Conservation (phyloP, 2,797 vertebrate genomes). For the Heterohyrax brucei region DNA sequence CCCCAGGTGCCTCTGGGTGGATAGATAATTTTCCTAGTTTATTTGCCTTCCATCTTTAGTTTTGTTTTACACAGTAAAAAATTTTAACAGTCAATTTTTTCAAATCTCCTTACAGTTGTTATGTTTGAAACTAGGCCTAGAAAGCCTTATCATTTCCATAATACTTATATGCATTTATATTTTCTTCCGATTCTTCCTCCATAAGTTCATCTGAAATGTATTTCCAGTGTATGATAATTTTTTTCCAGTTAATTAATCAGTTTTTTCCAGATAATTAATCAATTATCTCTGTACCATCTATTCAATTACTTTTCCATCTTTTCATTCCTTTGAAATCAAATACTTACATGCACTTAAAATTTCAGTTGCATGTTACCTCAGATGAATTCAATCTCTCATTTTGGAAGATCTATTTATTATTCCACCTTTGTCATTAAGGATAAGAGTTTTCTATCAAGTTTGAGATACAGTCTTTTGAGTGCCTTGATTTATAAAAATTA, state of each 20-base stretch:
- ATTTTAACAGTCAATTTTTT: conserved; percentile 29
- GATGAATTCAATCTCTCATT: not conserved
- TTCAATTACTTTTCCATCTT: conserved; percentile 46
- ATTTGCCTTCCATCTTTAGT: not conserved
- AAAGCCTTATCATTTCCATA: not conserved
- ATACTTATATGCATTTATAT: not conserved
- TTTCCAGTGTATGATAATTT: conserved; percentile 29
- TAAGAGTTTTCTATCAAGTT: conserved; percentile 31
- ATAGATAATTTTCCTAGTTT: not conserved
- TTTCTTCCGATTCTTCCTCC: conserved; percentile 1
- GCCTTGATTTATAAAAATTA: not conserved
- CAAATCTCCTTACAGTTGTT: conserved; percentile 4
- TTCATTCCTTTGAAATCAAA: conserved; percentile 20
- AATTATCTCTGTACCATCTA: not conserved
- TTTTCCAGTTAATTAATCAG: too few relatives aligned
- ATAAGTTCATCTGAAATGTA: conserved; percentile 34
- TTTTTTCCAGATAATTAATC: not conserved
- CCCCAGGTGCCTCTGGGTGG: too few relatives aligned
- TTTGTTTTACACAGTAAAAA: conserved; percentile 11
- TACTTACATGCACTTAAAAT: not conserved
- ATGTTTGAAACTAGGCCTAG: conserved; percentile 44
- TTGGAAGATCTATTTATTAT: not conserved
- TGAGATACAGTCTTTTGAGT: conserved; percentile 50
- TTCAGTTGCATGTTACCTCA: conserved; percentile 13
- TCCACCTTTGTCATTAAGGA: conserved; percentile 26